Conservation (phyloP, 2,113 vertebrate species). For the Phalacrocorax brasilianus region DNA sequence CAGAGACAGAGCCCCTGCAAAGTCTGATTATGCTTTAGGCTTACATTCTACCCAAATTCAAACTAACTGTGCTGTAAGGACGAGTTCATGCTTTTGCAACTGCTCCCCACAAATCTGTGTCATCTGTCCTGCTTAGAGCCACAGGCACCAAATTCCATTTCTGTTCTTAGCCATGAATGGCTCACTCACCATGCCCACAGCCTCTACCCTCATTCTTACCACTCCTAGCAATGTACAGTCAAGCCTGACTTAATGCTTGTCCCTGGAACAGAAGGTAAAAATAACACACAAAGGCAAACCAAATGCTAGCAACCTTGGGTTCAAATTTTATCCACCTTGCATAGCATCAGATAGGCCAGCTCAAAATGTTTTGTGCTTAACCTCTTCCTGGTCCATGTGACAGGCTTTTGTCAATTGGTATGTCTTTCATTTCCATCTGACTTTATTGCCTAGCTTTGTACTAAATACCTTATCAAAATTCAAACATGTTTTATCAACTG, state of each 20-base stretch:
- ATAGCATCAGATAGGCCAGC: background rate
- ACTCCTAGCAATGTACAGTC: background rate
- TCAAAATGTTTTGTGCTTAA: background rate
- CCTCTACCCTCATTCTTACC: background rate
- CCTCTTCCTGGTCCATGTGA: background rate
- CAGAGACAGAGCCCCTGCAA: background rate
- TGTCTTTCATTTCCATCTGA: background rate
- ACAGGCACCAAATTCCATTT: background rate
- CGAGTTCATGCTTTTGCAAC: background rate
- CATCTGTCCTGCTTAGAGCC: background rate
- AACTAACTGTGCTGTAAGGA: background rate
- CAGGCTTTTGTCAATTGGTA: background rate
- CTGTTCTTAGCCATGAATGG: background rate
- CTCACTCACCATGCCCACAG: background rate
- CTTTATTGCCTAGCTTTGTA: background rate
- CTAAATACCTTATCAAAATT: background rate
- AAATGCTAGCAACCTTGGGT: background rate
- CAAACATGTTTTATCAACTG: background rate
- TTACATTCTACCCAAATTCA: background rate
- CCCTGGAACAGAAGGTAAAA: conserved; percentile 1
- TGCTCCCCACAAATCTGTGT: background rate
- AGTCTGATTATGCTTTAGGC: background rate
- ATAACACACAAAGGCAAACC: background rate
- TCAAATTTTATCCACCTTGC: background rate
- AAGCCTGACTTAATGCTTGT: background rate